phyloP scores from a whole-genome alignment of 2,797 vertebrate species.

The Salmo trutta region DNA sequence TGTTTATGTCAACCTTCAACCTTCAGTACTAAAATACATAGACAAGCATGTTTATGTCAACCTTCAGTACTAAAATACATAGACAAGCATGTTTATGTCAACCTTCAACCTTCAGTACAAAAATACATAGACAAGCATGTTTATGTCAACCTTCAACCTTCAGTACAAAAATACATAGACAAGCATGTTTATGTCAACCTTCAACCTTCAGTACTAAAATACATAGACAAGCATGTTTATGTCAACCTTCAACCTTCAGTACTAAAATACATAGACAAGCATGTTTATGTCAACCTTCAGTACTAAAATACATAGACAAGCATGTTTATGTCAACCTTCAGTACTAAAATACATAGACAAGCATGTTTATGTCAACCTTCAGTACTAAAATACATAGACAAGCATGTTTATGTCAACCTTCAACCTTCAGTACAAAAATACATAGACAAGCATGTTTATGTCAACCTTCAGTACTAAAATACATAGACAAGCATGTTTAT shows the following conservation, averaged over 20 bases:
- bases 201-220: too few relatives aligned
- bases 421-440: constrained; percentile 70
- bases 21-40: constrained; percentile 68
- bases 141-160: too few relatives aligned
- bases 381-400: constrained; percentile 65
- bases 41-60: constrained; percentile 45
- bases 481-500: constrained; percentile 52
- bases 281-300: too few relatives aligned
- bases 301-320: constrained; percentile 64
- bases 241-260: too few relatives aligned
- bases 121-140: constrained; percentile 58
- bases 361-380: too few relatives aligned
- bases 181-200: too few relatives aligned
- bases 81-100: constrained; percentile 44
- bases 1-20: too few relatives aligned
- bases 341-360: constrained; percentile 65
- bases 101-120: too few relatives aligned
- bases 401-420: too few relatives aligned
- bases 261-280: constrained; percentile 63
- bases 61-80: constrained; percentile 69
- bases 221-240: constrained; percentile 52
- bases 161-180: constrained; percentile 66
- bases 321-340: too few relatives aligned
- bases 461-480: too few relatives aligned
- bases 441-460: constrained; percentile 51